phyloP scores from a whole-genome alignment of 2,797 vertebrate genomes.

The Hylomyscus alleni region DNA sequence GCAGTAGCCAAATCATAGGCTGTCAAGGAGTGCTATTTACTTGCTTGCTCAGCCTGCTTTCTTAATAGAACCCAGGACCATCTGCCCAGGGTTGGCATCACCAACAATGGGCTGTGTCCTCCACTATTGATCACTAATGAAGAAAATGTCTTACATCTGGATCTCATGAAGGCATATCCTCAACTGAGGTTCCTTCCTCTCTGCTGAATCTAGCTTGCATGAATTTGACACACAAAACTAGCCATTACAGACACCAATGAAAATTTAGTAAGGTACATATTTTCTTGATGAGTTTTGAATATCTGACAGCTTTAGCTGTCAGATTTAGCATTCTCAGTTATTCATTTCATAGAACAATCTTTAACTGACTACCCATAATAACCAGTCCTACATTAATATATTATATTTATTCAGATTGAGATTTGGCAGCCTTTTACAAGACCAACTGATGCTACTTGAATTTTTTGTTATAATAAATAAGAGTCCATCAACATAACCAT shows the following conservation, averaged over 20 bases:
- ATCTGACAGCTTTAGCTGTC: conserved; percentile 27
- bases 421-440: conserved; percentile 51
- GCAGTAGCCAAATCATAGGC: background rate
- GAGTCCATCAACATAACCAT: conserved; percentile 33
- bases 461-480: conserved; percentile 63
- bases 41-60: background rate
- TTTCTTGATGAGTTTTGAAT: conserved; percentile 52
- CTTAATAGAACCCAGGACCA: background rate
- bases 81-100: background rate
- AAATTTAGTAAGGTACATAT: conserved; percentile 47
- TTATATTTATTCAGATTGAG: conserved; percentile 59
- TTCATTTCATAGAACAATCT: conserved; percentile 54
- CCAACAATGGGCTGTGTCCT: background rate
- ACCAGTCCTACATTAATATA: conserved; percentile 26
- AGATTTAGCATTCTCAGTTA: conserved; percentile 46
- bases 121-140: background rate
- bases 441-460: conserved; percentile 27
- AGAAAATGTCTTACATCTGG: background rate
- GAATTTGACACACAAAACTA: background rate
- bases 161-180: background rate
- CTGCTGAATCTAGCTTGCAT: background rate
- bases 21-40: background rate
- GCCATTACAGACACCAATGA: background rate
- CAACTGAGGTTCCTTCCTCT: background rate
- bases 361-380: conserved; percentile 20